Evolutionary conservation across 2,797 vertebrate species (phyloP).

Genomic region (Lacerta bilineata): DNA sequence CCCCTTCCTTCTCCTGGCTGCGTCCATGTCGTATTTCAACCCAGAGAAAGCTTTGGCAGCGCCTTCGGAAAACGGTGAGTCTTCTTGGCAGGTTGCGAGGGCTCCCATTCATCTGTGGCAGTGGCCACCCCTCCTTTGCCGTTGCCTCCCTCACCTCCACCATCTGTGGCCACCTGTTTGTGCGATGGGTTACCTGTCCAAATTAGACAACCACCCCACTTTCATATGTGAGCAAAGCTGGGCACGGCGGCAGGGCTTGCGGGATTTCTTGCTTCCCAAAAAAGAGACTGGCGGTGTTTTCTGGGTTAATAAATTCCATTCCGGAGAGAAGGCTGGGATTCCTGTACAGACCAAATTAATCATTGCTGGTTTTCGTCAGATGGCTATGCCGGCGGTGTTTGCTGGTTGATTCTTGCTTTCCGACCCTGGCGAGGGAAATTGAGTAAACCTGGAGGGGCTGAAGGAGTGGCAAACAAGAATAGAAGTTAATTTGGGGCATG

Average conservation of each 20-base stretch:
- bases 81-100: conserved; percentile 52
- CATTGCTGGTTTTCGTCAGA: conserved; percentile 2
- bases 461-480: neutral
- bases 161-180: conserved; percentile 70
- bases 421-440: neutral
- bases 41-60: conserved; percentile 89
- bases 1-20: conserved; percentile 74
- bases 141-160: conserved; percentile 42
- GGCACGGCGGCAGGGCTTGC: neutral
- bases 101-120: conserved; percentile 28
- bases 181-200: conserved; percentile 26
- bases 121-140: neutral
- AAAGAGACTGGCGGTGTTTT: neutral
- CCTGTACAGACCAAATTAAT: conserved; percentile 22
- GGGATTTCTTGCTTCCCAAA: neutral
- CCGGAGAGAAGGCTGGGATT: conserved; percentile 8
- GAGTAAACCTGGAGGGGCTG: neutral
- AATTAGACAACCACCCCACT: conserved; percentile 42
- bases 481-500: neutral
- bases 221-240: neutral
- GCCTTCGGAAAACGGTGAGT: conserved; percentile 79
- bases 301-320: conserved; percentile 3
- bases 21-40: conserved; percentile 88
- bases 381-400: neutral
- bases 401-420: neutral